Evolutionary conservation across 2,888 invertebrate species (phyloP).

Genomic region (Gymnoscelis rufifasciata): DNA sequence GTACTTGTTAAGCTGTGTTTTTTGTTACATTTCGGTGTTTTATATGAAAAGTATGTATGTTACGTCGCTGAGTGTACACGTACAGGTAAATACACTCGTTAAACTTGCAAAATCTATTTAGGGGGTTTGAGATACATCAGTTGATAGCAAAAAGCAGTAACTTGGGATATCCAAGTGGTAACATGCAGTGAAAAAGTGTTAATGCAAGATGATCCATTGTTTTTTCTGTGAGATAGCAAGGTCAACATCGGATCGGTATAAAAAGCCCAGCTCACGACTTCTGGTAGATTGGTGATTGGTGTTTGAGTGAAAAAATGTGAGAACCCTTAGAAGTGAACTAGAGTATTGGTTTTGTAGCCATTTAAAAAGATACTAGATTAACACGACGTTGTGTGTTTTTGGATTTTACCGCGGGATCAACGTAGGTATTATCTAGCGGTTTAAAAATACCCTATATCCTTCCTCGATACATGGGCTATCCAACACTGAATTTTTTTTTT

Average conservation of each 20-base stretch:
- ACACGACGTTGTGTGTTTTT: too few species aligned
- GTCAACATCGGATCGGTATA: conserved; percentile 56
- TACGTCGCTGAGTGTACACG: not conserved
- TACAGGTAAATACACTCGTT: not conserved
- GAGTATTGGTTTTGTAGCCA: conserved; percentile 29
- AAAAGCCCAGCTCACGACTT: conserved; percentile 69
- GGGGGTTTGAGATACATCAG: not conserved
- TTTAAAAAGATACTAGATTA: too few species aligned
- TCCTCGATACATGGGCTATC: too few species aligned
- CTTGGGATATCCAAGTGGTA: conserved; percentile 25
- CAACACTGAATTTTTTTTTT: too few species aligned
- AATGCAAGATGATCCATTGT: conserved; percentile 33
- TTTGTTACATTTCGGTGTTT: too few species aligned
- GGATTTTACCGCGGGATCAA: too few species aligned
- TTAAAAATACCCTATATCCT: too few species aligned
- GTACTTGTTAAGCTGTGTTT: too few species aligned
- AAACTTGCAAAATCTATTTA: not conserved
- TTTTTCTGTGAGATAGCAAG: conserved; percentile 28
- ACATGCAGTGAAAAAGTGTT: conserved; percentile 14
- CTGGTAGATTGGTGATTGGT: conserved; percentile 62
- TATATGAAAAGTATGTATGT: too few species aligned
- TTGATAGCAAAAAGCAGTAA: conserved; percentile 17
- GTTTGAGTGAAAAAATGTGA: conserved; percentile 49
- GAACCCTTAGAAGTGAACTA: conserved; percentile 29
- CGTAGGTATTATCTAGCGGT: too few species aligned